Percentiles rank a stretch among this genome's conserved stretches.
These are phyloP conservation scores for Dilophus febrilis DNA, from an alignment of 2,888 invertebrate genomes.

Conservation along the genomic window DNA sequence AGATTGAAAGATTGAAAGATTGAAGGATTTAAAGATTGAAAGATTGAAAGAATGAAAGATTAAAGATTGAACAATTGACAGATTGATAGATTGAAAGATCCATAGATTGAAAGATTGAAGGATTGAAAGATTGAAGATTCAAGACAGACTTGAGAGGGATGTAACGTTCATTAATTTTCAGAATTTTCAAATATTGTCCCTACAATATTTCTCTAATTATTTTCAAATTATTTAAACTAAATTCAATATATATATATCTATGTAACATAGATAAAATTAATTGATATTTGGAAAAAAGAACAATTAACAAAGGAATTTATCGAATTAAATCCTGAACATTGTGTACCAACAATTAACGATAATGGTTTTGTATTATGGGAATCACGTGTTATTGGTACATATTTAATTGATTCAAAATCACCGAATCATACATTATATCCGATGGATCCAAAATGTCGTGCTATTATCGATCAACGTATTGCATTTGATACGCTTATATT, in stretches of 20 bases:
- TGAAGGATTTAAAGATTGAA: too few relatives aligned
- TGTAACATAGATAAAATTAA: constrained; percentile 14
- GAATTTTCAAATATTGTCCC: too few relatives aligned
- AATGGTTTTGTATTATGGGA: constrained; percentile 49
- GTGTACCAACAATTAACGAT: constrained; percentile 49
- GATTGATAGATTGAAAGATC: too few relatives aligned
- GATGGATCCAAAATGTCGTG: constrained; percentile 36
- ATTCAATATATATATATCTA: not conserved
- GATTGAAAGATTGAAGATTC: too few relatives aligned
- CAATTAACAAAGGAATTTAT: constrained; percentile 38
- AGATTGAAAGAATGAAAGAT: too few relatives aligned
- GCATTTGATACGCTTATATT: constrained; percentile 44
- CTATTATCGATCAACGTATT: constrained; percentile 41
- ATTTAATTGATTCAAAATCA: constrained; percentile 38
- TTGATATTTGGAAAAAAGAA: constrained; percentile 36
- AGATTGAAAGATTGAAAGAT: too few relatives aligned
- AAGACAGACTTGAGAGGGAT: too few relatives aligned
- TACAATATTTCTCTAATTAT: too few relatives aligned
- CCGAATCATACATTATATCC: constrained; percentile 40
- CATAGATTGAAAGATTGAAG: too few relatives aligned
- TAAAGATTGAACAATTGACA: too few relatives aligned
- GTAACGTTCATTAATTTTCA: too few relatives aligned
- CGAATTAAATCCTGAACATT: constrained; percentile 48
- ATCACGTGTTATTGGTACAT: constrained; percentile 45
- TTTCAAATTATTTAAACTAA: too few relatives aligned